These are phyloP conservation scores for Narcine bancroftii DNA, from an alignment of 2,113 vertebrate genomes.

Conservation along the genomic window DNA sequence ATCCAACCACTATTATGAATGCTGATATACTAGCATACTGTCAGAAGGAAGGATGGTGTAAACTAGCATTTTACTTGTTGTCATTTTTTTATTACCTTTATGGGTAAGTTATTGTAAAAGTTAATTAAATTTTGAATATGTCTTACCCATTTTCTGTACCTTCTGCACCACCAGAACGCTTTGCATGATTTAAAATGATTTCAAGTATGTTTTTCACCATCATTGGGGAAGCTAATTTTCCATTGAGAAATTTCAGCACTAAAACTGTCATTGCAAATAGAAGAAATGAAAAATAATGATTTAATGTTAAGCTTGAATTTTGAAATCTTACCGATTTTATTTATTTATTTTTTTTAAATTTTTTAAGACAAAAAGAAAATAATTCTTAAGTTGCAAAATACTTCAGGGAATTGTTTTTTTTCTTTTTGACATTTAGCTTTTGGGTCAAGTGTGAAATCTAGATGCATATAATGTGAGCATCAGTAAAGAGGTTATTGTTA, in stretches of 20 bases:
- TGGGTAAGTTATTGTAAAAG: slow-evolving; percentile 61
- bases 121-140: neutral
- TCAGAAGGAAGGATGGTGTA: slow-evolving; percentile 99
- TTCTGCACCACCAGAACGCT: neutral
- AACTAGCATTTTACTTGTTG: slow-evolving; percentile 95
- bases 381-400: neutral
- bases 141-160: neutral
- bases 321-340: neutral
- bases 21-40: slow-evolving; percentile 96
- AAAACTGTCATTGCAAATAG: neutral
- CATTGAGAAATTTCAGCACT: neutral
- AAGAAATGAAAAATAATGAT: neutral
- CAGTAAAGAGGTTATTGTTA: too few species aligned
- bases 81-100: slow-evolving; percentile 99
- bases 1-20: slow-evolving; percentile 98
- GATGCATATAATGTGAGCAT: neutral
- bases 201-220: neutral
- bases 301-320: neutral
- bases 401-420: too few species aligned
- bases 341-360: too few species aligned
- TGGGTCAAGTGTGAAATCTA: neutral
- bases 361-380: neutral
- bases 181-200: neutral
- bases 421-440: too few species aligned
- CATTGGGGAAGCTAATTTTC: neutral